Percentiles rank a stretch among this genome's conserved stretches.
Evolutionary conservation across 2,797 vertebrate species (phyloP).

Genomic region (Acipenser transmontanus): DNA sequence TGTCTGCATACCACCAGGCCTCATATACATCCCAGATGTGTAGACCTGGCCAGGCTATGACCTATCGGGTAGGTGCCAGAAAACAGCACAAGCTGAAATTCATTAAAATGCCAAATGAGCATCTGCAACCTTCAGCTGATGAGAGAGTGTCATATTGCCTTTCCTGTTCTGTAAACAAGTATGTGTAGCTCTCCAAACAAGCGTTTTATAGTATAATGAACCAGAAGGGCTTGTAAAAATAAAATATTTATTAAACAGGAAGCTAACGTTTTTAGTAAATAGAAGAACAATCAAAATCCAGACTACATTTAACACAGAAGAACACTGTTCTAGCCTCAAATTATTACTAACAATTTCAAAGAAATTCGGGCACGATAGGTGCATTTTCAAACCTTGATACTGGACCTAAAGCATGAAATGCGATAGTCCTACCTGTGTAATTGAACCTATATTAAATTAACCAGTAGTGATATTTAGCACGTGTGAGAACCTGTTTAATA

Average conservation of each 20-base stretch:
- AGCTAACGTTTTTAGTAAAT: too few species aligned
- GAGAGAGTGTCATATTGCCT: slow-evolving; percentile 46
- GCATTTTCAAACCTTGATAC: too few species aligned
- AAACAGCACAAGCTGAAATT: slow-evolving; percentile 48
- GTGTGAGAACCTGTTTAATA: slow-evolving; percentile 24
- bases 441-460: too few species aligned
- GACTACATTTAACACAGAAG: too few species aligned
- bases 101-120: slow-evolving; percentile 48
- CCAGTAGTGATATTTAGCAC: not conserved
- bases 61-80: slow-evolving; percentile 51
- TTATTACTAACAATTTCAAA: too few species aligned
- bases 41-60: slow-evolving; percentile 37
- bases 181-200: slow-evolving; percentile 16
- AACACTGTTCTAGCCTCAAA: too few species aligned
- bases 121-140: slow-evolving; percentile 48
- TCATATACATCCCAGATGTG: slow-evolving; percentile 57
- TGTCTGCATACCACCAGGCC: slow-evolving; percentile 47
- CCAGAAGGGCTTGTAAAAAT: too few species aligned
- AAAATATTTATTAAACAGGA: too few species aligned
- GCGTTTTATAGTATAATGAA: not conserved
- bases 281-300: too few species aligned
- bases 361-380: too few species aligned
- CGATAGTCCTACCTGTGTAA: too few species aligned
- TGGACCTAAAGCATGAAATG: too few species aligned
- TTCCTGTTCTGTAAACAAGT: slow-evolving; percentile 39